Evolutionary conservation across 2,113 vertebrate species (phyloP).

Genomic region (Murina feae): DNA sequence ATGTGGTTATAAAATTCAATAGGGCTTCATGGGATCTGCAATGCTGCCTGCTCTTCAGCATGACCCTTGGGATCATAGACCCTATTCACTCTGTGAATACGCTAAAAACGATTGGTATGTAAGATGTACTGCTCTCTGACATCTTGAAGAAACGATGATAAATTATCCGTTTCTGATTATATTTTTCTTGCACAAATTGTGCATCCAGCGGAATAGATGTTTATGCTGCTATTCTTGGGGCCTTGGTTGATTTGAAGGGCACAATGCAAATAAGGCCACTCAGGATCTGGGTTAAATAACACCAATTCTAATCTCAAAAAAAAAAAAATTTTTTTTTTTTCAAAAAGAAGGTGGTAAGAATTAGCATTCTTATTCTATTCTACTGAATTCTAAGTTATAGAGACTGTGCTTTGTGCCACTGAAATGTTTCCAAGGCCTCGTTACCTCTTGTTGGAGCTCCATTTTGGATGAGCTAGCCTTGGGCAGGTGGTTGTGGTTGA

Average conservation of each 20-base stretch:
- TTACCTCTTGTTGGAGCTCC: background rate
- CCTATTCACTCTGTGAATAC: conserved; percentile 59
- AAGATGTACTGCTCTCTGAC: background rate
- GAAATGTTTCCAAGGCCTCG: background rate
- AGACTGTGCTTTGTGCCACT: background rate
- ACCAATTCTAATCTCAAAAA: background rate
- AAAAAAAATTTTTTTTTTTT: background rate
- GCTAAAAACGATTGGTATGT: conserved; percentile 57
- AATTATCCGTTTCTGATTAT: background rate
- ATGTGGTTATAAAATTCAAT: conserved; percentile 34
- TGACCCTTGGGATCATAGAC: conserved; percentile 41
- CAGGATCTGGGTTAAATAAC: background rate
- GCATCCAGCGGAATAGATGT: background rate
- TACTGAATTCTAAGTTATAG: background rate
- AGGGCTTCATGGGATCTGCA: conserved; percentile 31
- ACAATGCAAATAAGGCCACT: background rate
- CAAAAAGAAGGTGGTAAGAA: background rate
- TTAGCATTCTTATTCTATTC: background rate
- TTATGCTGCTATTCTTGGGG: background rate
- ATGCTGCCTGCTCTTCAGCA: conserved; percentile 51
- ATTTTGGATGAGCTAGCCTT: background rate
- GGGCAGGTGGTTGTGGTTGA: background rate
- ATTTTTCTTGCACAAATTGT: background rate
- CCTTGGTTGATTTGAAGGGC: background rate
- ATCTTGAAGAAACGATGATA: background rate